phyloP scores from a whole-genome alignment of 2,113 vertebrate genomes.

The Pterophyllum scalare region DNA sequence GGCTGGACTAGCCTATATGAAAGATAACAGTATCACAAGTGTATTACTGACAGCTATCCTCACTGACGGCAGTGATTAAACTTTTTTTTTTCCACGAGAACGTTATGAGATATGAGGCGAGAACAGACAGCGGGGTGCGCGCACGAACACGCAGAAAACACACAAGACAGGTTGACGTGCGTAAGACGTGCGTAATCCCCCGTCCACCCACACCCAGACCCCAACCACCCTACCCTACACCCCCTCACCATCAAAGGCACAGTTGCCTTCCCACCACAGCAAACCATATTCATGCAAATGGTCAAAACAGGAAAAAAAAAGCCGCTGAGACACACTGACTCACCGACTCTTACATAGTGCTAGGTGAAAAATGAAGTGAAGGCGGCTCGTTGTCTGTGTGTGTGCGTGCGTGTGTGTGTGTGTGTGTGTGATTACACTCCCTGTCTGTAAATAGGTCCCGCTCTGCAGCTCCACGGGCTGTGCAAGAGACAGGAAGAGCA shows the following conservation, averaged over 20 bases:
- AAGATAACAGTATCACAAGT: constrained; percentile 15
- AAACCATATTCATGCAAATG: constrained; percentile 60
- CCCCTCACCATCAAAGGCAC: constrained; percentile 56
- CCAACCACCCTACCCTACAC: constrained; percentile 25
- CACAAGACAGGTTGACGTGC: constrained; percentile 69
- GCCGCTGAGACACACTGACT: constrained; percentile 52
- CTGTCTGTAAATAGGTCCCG: constrained; percentile 65
- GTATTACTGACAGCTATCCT: constrained; percentile 28
- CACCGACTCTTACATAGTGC: constrained; percentile 46
- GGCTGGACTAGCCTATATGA: neutral
- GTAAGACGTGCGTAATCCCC: constrained; percentile 72
- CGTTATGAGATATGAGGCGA: constrained; percentile 8
- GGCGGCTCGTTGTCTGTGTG: constrained; percentile 25
- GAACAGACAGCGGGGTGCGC: constrained; percentile 26
- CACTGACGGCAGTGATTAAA: constrained; percentile 37
- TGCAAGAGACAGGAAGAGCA: constrained; percentile 57
- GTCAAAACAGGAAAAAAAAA: neutral
- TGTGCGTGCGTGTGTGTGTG: neutral
- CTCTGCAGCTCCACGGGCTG: constrained; percentile 64
- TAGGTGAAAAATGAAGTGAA: constrained; percentile 58
- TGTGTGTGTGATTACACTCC: constrained; percentile 40
- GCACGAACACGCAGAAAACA: constrained; percentile 52
- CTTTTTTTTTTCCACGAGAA: constrained; percentile 34
- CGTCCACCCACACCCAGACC: constrained; percentile 19
- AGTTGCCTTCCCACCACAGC: constrained; percentile 56